These are phyloP conservation scores for roundworm (Caenorhabditis elegans) DNA, from an alignment of 1,140 invertebrate genomes.

Conservation along the genomic window WBcel235 BX284603.4:11220501-11221000, in stretches of 20 bases:
- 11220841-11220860: background rate
- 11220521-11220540: constrained; percentile 57
- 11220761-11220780: background rate
- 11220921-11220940: constrained; percentile 46
- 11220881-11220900: background rate
- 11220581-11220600: constrained; percentile 74
- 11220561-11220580: constrained; percentile 72
- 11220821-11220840: background rate
- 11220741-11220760: background rate
- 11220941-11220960: constrained; percentile 51
- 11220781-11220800: constrained; percentile 5
- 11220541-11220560: constrained; percentile 74
- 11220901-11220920: constrained; percentile 40
- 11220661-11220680: constrained; percentile 66
- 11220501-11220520: constrained; percentile 57
- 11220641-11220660: too few species aligned
- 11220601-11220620: too few species aligned
- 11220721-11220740: constrained; percentile 23
- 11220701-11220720: constrained; percentile 65
- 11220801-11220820: constrained; percentile 12
- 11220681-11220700: constrained; percentile 70
- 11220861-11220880: background rate
- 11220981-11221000: constrained; percentile 66
- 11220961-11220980: constrained; percentile 49
- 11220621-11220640: too few species aligned